Conservation (phyloP, 2,888 invertebrate species). For the Mythimna pallens region DNA sequence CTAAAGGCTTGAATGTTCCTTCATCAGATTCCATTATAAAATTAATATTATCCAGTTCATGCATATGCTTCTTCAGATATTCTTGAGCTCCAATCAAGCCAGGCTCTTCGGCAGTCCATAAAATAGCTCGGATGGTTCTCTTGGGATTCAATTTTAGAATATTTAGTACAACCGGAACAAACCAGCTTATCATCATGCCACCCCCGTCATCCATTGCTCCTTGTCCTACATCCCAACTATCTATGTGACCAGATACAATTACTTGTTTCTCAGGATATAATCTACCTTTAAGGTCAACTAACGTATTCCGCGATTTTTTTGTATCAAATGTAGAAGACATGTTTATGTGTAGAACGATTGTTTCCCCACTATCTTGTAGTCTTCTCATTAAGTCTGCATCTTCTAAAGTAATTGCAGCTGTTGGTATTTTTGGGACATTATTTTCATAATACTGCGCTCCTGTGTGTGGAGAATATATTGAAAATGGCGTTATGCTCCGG, state of each 20-base stretch:
- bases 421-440: constrained; percentile 92
- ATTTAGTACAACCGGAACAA: constrained; percentile 92
- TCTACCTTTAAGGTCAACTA: constrained; percentile 92
- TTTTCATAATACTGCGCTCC: constrained; percentile 92
- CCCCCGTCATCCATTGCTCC: constrained; percentile 98
- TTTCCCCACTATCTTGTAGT: constrained; percentile 89
- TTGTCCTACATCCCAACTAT: constrained; percentile 97
- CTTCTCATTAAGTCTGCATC: constrained; percentile 93
- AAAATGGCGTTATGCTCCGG: constrained; percentile 94
- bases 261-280: constrained; percentile 89
- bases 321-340: constrained; percentile 91
- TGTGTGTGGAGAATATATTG: constrained; percentile 94
- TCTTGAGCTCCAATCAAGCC: constrained; percentile 93
- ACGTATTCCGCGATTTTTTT: constrained; percentile 92
- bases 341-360: constrained; percentile 86
- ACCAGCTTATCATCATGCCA: constrained; percentile 95
- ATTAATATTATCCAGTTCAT: constrained; percentile 91
- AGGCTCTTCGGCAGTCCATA: constrained; percentile 96
- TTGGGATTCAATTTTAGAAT: constrained; percentile 92
- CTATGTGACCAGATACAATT: constrained; percentile 95
- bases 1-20: constrained; percentile 94
- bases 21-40: constrained; percentile 96
- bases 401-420: constrained; percentile 94
- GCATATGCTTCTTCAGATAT: constrained; percentile 91
- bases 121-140: constrained; percentile 93